Percentiles rank a stretch among this genome's conserved stretches.
Evolutionary conservation across 2,113 vertebrate genomes (phyloP).

Genomic region (Pungitius pungitius): DNA sequence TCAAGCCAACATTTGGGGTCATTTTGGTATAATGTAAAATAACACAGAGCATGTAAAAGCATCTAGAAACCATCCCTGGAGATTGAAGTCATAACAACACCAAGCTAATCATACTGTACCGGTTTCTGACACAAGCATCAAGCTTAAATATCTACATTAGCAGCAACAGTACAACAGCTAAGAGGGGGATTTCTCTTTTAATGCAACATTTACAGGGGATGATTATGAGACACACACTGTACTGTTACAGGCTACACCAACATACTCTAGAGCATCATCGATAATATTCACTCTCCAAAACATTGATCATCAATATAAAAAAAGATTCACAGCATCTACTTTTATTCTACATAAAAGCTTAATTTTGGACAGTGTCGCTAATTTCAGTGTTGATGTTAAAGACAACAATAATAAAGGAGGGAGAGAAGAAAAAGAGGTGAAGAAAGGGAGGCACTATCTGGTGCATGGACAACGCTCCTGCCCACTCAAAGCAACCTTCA

Average conservation of each 20-base stretch:
- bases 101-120: constrained; percentile 36
- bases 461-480: constrained; percentile 61
- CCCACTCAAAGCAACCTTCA: constrained; percentile 53
- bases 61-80: constrained; percentile 36
- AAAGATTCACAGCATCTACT: constrained; percentile 33
- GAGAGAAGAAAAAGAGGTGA: constrained; percentile 39
- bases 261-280: constrained; percentile 47
- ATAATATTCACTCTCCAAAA: constrained; percentile 65
- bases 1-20: constrained; percentile 20
- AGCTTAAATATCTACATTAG: constrained; percentile 40
- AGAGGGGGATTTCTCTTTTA: constrained; percentile 30
- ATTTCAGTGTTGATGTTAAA: constrained; percentile 31
- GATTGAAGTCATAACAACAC: constrained; percentile 26
- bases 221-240: constrained; percentile 31
- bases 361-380: constrained; percentile 26
- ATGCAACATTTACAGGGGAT: constrained; percentile 53
- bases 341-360: constrained; percentile 42
- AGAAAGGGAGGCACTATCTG: constrained; percentile 76
- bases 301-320: constrained; percentile 43
- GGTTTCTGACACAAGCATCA: constrained; percentile 38
- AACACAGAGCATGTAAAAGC: constrained; percentile 18
- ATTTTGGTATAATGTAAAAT: constrained; percentile 36
- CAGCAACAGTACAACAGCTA: constrained; percentile 50
- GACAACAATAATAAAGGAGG: constrained; percentile 24
- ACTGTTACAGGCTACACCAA: constrained; percentile 48